Conservation (phyloP, 1,140 invertebrate genomes). For the Bilobella aurantiaca region DNA sequence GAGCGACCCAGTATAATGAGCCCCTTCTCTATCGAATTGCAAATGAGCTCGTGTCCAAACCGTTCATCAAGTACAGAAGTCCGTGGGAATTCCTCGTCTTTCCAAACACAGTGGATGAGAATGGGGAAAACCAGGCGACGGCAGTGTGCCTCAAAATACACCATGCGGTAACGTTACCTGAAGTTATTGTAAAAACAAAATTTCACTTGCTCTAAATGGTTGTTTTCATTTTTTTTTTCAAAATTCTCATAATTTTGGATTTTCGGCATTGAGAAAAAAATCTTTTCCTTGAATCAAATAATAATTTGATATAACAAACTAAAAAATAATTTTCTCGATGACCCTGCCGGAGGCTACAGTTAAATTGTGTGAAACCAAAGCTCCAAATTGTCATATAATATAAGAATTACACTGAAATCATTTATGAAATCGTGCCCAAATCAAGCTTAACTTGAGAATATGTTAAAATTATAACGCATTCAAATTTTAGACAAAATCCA, state of each 20-base stretch:
- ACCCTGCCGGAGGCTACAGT: no score
- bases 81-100: constrained; percentile 20
- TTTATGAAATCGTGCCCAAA: no score
- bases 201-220: neutral
- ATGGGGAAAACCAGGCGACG: neutral
- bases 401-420: no score
- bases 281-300: no score
- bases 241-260: no score
- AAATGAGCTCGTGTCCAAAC: constrained; percentile 7
- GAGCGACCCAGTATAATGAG: neutral
- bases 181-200: no score
- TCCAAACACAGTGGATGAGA: constrained; percentile 1
- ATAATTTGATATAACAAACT: neutral
- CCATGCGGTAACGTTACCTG: neutral
- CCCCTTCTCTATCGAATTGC: neutral
- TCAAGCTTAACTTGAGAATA: neutral
- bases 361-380: no score
- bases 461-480: neutral
- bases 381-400: no score
- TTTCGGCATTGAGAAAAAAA: no score
- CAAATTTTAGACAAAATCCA: no score
- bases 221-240: neutral
- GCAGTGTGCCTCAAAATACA: constrained; percentile 9
- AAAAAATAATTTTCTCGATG: neutral
- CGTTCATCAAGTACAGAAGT: constrained; percentile 12